Percentiles rank a stretch among this genome's conserved stretches.
phyloP scores from a whole-genome alignment of 1,140 invertebrate species.

The Ostrea denselamellosa region DNA sequence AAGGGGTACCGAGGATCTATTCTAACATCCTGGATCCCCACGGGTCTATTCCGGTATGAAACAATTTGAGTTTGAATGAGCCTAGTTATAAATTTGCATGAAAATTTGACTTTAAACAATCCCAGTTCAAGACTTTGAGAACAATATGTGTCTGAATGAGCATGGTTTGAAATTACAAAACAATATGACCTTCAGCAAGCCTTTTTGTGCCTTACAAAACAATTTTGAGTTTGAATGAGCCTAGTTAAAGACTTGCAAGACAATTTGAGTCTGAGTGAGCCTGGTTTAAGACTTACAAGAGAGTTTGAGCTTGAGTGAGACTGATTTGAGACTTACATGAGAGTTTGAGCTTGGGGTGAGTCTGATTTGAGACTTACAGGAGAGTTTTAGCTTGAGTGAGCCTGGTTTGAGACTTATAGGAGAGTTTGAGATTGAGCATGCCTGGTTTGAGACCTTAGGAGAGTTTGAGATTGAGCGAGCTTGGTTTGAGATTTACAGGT shows the following conservation, averaged over 20 bases:
- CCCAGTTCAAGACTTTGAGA: too few relatives aligned
- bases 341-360: neutral
- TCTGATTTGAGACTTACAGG: conserved; percentile 68
- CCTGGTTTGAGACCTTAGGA: too few relatives aligned
- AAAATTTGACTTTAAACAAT: too few relatives aligned
- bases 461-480: neutral
- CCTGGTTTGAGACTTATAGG: conserved; percentile 75
- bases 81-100: neutral
- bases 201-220: conserved; percentile 74
- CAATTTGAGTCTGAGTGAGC: neutral
- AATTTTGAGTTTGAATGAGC: neutral
- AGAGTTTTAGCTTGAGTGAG: conserved; percentile 78
- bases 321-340: conserved; percentile 69
- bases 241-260: too few relatives aligned
- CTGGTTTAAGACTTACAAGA: conserved; percentile 68
- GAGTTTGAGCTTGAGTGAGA: neutral
- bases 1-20: too few relatives aligned
- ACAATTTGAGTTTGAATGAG: neutral
- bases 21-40: too few relatives aligned
- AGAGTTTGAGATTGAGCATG: neutral
- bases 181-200: conserved; percentile 77
- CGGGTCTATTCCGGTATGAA: too few relatives aligned
- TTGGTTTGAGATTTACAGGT: conserved; percentile 68
- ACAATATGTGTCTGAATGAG: too few relatives aligned
- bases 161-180: conserved; percentile 66